Base-by-base conservation (phyloP, 1,140 invertebrate genomes). In the Drosophila tsacasi region DNA sequence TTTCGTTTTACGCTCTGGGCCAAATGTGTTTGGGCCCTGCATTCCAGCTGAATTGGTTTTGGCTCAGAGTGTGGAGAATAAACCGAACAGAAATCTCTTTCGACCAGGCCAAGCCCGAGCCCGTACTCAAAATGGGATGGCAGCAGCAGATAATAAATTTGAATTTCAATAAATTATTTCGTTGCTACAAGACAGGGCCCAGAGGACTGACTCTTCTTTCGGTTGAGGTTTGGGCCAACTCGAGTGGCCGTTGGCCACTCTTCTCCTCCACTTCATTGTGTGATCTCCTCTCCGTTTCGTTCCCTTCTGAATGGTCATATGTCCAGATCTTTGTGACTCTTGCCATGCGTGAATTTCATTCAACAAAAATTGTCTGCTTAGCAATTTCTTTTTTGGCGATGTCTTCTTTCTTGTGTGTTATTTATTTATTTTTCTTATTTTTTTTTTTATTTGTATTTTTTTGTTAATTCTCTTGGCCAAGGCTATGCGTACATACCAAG, bases 111-210 rank as follows among this genome's bases (percentile, higher is more conserved):
- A 67, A 80, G 68, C 69, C 69, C 69, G 55, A 37, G 23, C 32
- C 64, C 64, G 59, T 19, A 25, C 32, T 63, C 57, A 63, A 46
- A 58, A 23, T 19, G 42, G 40, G 64, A 63, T 35, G 55, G 52
- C 50, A 44, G 42, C 62, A 47, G 63, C 46, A 71, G 69, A 84
- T 89, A 84, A 89, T 89, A 89, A 89, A 89, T 89, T 90, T 89
- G 85, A 89, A 90, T 90, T 89, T 89, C 84, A 90, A 89, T 89
- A 89, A 89, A 89, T 89, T 89, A 90, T 90, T 90, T 89, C 74
- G 81, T 89, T 84, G 77, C 84, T 78, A 89, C 85, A 75, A 89
- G 83, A 83, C 84, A 68, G 52, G 57, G 55, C 39, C 35, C 27
- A 55, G 62, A 62, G 69, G 50, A 30, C 47, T 17, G 55, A 32